Conservation (phyloP, 1,140 invertebrate genomes). For the Drosophila parvula region DNA sequence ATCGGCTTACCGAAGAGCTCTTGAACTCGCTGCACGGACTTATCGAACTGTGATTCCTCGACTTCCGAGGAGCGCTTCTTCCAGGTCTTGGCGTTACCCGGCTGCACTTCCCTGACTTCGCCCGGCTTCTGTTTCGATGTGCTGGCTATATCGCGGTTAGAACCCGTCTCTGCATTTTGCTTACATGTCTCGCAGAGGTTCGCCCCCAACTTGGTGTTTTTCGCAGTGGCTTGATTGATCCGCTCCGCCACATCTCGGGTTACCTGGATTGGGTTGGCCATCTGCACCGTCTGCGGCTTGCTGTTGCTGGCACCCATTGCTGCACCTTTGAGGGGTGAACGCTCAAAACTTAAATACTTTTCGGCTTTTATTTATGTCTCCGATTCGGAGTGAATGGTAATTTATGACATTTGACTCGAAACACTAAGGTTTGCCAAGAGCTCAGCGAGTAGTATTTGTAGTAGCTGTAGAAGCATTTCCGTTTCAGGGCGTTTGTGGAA, state of each 20-base stretch:
- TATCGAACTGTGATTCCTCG: slow-evolving; percentile 60
- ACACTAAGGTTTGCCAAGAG: not conserved
- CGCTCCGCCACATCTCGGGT: slow-evolving; percentile 60
- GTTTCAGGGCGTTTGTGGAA: too few species aligned
- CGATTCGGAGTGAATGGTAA: slow-evolving; percentile 14
- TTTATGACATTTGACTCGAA: slow-evolving; percentile 18
- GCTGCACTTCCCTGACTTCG: not conserved
- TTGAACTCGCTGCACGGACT: slow-evolving; percentile 56
- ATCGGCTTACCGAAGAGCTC: slow-evolving; percentile 49
- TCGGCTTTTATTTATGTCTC: not conserved
- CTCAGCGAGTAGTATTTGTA: too few species aligned
- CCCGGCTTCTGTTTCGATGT: slow-evolving; percentile 1
- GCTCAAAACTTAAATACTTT: too few species aligned
- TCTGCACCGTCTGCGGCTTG: slow-evolving; percentile 66
- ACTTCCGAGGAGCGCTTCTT: slow-evolving; percentile 51
- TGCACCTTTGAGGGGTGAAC: not conserved
- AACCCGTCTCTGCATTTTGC: not conserved
- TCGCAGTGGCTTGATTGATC: slow-evolving; percentile 44
- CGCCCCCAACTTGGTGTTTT: not conserved
- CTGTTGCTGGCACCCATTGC: slow-evolving; percentile 63
- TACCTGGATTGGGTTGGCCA: slow-evolving; percentile 52
- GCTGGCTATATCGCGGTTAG: not conserved
- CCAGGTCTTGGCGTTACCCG: slow-evolving; percentile 25
- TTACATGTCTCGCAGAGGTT: slow-evolving; percentile 22
- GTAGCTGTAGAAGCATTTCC: too few species aligned